Evolutionary conservation across 2,113 vertebrate species (phyloP), one percentile per base, ranked within the genome.

Genomic region (Bettongia penicillata): DNA sequence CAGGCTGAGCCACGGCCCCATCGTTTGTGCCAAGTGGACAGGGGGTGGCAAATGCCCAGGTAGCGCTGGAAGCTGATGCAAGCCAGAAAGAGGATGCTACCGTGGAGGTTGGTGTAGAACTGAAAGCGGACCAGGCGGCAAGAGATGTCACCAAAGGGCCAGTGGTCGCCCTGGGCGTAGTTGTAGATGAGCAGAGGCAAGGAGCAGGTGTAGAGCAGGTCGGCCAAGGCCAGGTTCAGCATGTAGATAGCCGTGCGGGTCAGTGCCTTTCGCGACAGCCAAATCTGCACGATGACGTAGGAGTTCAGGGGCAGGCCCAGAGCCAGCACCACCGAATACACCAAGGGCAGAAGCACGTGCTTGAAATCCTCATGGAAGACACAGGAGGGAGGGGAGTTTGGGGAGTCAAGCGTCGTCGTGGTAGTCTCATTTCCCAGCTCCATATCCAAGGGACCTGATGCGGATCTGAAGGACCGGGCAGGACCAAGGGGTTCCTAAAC

Each of bases 41-140:
- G 53, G 0, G 99, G 99, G 96, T 99, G 98, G 98, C 99, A 99
- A 97, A 99, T 99, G 91, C 99, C 99, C 97, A 99, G 95, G 93
- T 99, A 99, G 90, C 99, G 99, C 97, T 99, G 99, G 96, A 99
- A 23, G 14, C 99, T 99, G 98, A 99, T 99, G 98, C 99, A 99
- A 95, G 99, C 99, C 97, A 99, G 99, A 99, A 99, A 99, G 95
- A 99, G 95, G 98, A 99, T 99, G 98, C 99, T 99, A 96, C 99
- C 94, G 0, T 99, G 99, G 0, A 99, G 98, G 97, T 99, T 99
- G 98, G 99, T 99, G 96, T 99, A 99, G 98, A 99, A 99, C 98
- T 99, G 99, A 98, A 99, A 99, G 89, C 99, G 99, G 37, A 99
- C 97, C 0, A 99, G 97, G 53, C 99, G 99, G 98, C 99, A 99